Conservation (phyloP, 2,888 invertebrate species). For the Brachypterus glaber region DNA sequence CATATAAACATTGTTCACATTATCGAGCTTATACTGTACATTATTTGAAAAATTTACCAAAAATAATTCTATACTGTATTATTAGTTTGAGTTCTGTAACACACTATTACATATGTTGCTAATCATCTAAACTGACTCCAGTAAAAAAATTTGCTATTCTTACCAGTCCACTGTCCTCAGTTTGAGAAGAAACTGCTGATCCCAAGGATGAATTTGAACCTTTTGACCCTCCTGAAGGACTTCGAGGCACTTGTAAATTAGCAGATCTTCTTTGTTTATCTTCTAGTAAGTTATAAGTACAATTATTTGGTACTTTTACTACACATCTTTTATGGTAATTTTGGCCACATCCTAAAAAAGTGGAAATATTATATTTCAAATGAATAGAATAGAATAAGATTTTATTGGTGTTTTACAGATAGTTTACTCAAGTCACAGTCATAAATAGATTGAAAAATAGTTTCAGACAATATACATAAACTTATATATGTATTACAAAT, state of each 20-base stretch:
- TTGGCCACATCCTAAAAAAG: conserved; percentile 80
- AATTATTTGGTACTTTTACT: conserved; percentile 96
- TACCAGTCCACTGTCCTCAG: conserved; percentile 64
- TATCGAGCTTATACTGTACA: too few species aligned
- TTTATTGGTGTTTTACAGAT: not conserved
- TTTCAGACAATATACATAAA: too few species aligned
- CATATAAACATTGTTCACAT: too few species aligned
- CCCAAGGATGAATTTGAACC: conserved; percentile 58
- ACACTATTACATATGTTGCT: too few species aligned
- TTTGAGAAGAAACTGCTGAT: conserved; percentile 46
- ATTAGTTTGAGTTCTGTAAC: too few species aligned
- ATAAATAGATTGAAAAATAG: too few species aligned
- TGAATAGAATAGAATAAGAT: not conserved
- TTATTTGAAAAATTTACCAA: too few species aligned
- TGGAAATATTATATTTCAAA: conserved; percentile 7
- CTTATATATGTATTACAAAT: too few species aligned
- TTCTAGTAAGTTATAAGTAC: conserved; percentile 50
- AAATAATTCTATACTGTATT: too few species aligned
- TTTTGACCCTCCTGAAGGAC: conserved; percentile 69
- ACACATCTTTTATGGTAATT: conserved; percentile 98
- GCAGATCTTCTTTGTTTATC: conserved; percentile 38
- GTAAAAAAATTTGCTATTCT: conserved; percentile 46
- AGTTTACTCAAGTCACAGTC: too few species aligned
- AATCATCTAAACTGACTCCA: conserved; percentile 33
- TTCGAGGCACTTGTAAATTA: conserved; percentile 50